Evolutionary conservation across 1,140 invertebrate species (phyloP), one percentile per base, ranked within the genome.

Genomic region (Lethrus apterus): DNA sequence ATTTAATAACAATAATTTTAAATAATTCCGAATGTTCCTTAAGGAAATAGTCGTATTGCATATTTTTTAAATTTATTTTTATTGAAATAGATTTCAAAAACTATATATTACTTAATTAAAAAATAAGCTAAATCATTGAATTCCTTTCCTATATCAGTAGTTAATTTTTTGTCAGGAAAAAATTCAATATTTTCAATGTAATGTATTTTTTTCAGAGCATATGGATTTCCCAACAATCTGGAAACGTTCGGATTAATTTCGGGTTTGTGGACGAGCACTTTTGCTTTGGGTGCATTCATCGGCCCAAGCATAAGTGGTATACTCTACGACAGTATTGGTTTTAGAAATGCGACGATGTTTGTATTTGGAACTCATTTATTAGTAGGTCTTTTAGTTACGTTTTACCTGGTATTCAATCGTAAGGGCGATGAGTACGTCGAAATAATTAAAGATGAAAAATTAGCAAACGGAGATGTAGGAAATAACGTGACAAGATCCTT

Each of bases 211-310:
- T 43, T 14, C 57, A 86, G 83, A 56, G 64, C 72, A 1, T 69
- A 79, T 46, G 86, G 86, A 8, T 80, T 89, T 53, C 80, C 84
- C 1, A 84, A 90, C 59, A 85, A 80, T 44, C 69, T 90, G 23
- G 80, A 86, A 60, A 92, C 87, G 0, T 89, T 88, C 51, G 86
- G 86, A 0, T 65, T 91, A 18, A 81, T 91, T 32, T 90, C 87
- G 2, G 86, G 84, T 1, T 70, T 91, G 29, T 90, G 86, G 85
- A 89, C 87, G 0, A 89, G 86, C 8, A 80, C 83, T 0, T 89
- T 89, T 61, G 87, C 89, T 2, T 68, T 90, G 0, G 87, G 87
- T n/a, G 84, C 84, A 17, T 89, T 89, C 63, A 80, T 89, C 18
- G 86, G 86, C 0, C 86, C 86, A 1, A 85, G 83, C 1, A 69